Conservation (phyloP, 1,140 invertebrate species). For the Drosophila littoralis region DNA sequence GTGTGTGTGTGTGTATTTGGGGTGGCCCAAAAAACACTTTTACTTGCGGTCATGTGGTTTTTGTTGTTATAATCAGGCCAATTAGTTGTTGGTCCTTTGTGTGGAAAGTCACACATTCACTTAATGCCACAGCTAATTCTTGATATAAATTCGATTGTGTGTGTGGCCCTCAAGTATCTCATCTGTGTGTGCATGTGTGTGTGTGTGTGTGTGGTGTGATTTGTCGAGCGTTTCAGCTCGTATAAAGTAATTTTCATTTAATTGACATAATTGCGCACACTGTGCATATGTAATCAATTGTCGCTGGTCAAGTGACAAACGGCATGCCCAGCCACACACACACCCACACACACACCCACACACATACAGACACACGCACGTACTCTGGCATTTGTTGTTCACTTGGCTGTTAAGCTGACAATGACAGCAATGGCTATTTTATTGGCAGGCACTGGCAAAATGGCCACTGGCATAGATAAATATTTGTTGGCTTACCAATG, state of each 20-base stretch:
- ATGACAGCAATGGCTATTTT: slow-evolving; percentile 79
- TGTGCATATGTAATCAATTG: slow-evolving; percentile 82
- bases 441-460: slow-evolving; percentile 76
- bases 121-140: slow-evolving; percentile 59
- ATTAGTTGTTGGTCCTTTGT: slow-evolving; percentile 54
- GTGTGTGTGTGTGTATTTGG: not conserved
- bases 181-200: not conserved
- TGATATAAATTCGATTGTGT: slow-evolving; percentile 25
- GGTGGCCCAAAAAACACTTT: slow-evolving; percentile 9
- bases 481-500: slow-evolving; percentile 78
- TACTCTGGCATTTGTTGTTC: slow-evolving; percentile 66
- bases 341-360: slow-evolving; percentile 31
- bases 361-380: slow-evolving; percentile 8
- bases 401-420: slow-evolving; percentile 80
- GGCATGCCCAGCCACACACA: slow-evolving; percentile 26
- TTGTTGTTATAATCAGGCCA: slow-evolving; percentile 50
- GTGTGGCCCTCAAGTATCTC: slow-evolving; percentile 14
- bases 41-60: slow-evolving; percentile 23
- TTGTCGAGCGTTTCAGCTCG: slow-evolving; percentile 49
- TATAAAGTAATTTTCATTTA: slow-evolving; percentile 81
- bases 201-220: slow-evolving; percentile 30
- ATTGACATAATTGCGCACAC: slow-evolving; percentile 82
- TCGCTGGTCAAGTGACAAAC: slow-evolving; percentile 57
- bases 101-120: slow-evolving; percentile 45
- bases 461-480: slow-evolving; percentile 81